These are phyloP conservation scores for Beroe ovata DNA, from an alignment of 37 sponge, comb jelly and placozoan genomes.

Conservation along the genomic window DNA sequence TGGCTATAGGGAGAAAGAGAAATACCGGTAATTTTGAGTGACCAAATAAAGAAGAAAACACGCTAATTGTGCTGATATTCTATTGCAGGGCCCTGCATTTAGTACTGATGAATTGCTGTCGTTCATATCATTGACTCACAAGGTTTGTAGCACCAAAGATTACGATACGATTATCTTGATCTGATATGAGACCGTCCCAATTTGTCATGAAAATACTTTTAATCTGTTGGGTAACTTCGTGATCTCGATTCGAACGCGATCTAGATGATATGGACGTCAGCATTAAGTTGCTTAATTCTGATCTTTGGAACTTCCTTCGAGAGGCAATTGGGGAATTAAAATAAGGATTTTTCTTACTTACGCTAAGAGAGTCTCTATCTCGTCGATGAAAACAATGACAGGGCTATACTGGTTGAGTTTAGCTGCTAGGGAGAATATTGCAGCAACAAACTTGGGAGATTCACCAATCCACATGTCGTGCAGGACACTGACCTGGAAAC, in stretches of 20 bases:
- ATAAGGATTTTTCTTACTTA: neutral
- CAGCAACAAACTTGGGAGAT: constrained; percentile 41
- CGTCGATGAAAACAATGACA: constrained; percentile 39
- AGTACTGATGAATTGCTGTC: too few species aligned
- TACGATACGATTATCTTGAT: constrained; percentile 1
- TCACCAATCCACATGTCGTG: constrained; percentile 39
- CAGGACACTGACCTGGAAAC: constrained; percentile 28
- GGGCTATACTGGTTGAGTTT: constrained; percentile 22
- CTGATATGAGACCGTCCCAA: constrained; percentile 31
- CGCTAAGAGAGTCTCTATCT: constrained; percentile 9
- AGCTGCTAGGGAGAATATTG: constrained; percentile 27
- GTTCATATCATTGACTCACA: too few species aligned
- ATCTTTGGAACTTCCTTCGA: too few species aligned
- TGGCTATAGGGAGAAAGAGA: neutral
- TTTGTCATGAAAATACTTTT: constrained; percentile 22
- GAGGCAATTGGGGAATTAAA: too few species aligned
- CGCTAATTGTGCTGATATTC: too few species aligned
- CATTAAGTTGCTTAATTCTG: too few species aligned
- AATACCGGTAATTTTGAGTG: too few species aligned
- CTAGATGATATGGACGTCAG: neutral
- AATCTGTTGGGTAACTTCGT: constrained; percentile 12
- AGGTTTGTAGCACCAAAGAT: constrained; percentile 22
- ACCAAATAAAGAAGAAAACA: too few species aligned
- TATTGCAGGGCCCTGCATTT: too few species aligned
- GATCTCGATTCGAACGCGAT: neutral